Percentiles rank a stretch among this genome's conserved stretches.
These are phyloP conservation scores for Circaetus gallicus DNA, from an alignment of 2,113 vertebrate genomes.

Conservation along the genomic window DNA sequence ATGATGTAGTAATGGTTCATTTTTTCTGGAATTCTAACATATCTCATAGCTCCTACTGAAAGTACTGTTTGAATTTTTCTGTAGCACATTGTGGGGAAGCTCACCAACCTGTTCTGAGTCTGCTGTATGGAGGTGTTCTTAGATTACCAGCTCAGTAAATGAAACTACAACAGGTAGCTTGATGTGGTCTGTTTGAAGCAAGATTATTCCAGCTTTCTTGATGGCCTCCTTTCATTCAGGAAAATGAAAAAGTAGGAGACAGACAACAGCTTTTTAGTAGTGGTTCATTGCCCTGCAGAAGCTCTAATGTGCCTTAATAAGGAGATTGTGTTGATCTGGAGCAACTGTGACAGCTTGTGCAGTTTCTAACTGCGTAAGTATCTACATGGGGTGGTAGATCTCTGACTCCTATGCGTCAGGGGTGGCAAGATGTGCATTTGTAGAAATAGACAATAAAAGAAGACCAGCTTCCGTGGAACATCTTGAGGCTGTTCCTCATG, in stretches of 20 bases:
- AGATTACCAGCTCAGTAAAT: neutral
- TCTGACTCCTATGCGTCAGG: accelerated
- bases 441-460: neutral
- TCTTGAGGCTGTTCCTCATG: neutral
- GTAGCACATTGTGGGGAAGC: neutral
- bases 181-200: neutral
- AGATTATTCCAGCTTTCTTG: neutral
- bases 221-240: neutral
- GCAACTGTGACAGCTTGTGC: neutral
- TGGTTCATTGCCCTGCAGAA: neutral
- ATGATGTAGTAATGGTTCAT: neutral
- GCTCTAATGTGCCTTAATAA: neutral
- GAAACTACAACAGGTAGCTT: neutral
- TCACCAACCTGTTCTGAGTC: neutral
- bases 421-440: neutral
- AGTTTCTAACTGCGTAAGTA: neutral
- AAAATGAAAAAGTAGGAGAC: neutral
- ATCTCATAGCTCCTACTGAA: neutral
- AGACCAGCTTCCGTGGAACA: neutral
- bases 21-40: neutral
- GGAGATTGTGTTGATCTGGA: neutral
- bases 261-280: neutral
- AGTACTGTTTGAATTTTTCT: neutral
- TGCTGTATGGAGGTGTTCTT: neutral
- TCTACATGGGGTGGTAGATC: neutral